These are phyloP conservation scores for Melangyna quadrimaculata DNA, from an alignment of 2,888 invertebrate genomes.

Conservation along the genomic window DNA sequence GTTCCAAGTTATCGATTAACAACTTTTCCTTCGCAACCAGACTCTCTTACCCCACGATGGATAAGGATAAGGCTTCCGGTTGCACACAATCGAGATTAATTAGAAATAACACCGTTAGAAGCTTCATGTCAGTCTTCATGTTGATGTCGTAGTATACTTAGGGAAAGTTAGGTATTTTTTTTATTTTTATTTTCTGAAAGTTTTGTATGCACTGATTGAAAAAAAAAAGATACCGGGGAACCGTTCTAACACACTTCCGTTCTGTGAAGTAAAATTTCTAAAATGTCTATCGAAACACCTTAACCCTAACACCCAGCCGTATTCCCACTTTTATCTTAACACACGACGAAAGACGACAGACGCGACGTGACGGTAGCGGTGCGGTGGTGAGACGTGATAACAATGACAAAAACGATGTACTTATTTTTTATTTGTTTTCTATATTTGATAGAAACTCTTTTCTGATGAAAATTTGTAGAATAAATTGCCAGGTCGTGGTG, in stretches of 20 bases:
- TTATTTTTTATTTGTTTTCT: slow-evolving; percentile 30
- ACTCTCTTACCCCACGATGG: slow-evolving; percentile 55
- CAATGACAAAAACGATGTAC: slow-evolving; percentile 8
- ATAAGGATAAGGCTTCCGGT: slow-evolving; percentile 51
- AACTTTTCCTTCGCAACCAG: slow-evolving; percentile 48
- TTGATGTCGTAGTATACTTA: too few species aligned
- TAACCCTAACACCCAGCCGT: neutral
- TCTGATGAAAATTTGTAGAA: too few species aligned
- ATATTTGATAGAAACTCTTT: slow-evolving; percentile 2
- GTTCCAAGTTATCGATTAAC: slow-evolving; percentile 75
- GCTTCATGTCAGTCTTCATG: slow-evolving; percentile 30
- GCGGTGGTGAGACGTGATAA: slow-evolving; percentile 35
- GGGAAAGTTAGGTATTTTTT: too few species aligned
- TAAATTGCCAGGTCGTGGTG: too few species aligned
- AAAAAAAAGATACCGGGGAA: neutral
- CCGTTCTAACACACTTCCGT: slow-evolving; percentile 37
- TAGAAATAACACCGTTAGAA: slow-evolving; percentile 26
- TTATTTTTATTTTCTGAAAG: neutral
- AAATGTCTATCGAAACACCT: slow-evolving; percentile 8
- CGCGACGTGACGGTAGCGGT: too few species aligned
- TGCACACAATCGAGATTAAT: slow-evolving; percentile 51
- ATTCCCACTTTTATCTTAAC: neutral
- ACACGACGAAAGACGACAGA: neutral
- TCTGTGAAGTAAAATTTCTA: slow-evolving; percentile 25
- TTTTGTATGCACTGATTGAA: slow-evolving; percentile 6